Conservation (phyloP, 2,797 vertebrate genomes). For the Sphenopsis melanotis region DNA sequence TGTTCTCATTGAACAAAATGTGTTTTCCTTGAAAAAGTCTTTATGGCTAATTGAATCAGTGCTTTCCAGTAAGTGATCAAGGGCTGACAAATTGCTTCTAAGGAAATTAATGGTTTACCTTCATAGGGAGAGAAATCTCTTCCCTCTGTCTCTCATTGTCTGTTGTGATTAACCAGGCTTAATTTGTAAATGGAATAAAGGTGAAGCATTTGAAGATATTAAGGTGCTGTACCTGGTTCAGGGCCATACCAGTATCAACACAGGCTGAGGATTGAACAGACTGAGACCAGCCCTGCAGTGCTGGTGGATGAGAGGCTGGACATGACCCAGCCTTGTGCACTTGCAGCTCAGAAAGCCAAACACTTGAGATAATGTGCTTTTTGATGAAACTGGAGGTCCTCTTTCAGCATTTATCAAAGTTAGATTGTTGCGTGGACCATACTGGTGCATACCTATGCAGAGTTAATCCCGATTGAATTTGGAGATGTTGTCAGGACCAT, state of each 20-base stretch:
- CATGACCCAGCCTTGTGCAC: neutral
- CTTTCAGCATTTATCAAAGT: neutral
- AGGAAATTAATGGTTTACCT: neutral
- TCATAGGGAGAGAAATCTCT: neutral
- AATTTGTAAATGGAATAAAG: neutral
- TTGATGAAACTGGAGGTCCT: neutral
- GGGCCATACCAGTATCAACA: fast-evolving
- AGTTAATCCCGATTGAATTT: neutral
- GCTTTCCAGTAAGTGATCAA: neutral
- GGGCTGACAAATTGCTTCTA: neutral
- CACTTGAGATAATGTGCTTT: neutral
- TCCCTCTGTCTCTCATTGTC: neutral
- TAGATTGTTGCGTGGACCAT: neutral
- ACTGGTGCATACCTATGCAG: neutral
- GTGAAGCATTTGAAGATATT: neutral
- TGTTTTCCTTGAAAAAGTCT: neutral
- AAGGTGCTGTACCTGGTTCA: neutral
- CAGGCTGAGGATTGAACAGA: neutral
- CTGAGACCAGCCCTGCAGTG: fast-evolving
- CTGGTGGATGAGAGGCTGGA: neutral
- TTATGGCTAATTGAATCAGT: neutral
- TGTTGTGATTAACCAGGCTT: neutral
- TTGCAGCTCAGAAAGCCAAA: neutral
- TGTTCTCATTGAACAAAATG: neutral
- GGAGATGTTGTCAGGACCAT: neutral